Percentiles rank a stretch among this genome's conserved stretches.
phyloP scores from a whole-genome alignment of 2,797 vertebrate species.

The Helostoma temminkii region DNA sequence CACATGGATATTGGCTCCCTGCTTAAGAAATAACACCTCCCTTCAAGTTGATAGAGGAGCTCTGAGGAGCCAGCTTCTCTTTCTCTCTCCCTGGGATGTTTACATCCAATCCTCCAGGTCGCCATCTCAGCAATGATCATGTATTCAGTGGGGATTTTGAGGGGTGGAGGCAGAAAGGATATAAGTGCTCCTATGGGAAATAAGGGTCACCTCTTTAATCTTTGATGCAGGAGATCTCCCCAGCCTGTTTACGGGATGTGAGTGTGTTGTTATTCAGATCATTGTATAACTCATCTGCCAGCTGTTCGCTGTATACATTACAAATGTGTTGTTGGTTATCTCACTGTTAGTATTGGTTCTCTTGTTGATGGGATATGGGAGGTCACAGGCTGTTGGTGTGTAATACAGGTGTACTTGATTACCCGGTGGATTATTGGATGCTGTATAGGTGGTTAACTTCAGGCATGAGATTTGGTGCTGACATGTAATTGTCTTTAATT shows the following conservation, averaged over 20 bases:
- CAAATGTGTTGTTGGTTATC: conserved; percentile 43
- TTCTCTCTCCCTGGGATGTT: conserved; percentile 65
- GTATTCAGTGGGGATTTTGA: conserved; percentile 76
- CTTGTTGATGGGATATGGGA: conserved; percentile 50
- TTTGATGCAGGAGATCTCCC: conserved; percentile 53
- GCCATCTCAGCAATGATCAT: conserved; percentile 67
- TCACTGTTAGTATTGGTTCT: conserved; percentile 34
- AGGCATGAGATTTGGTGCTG: not conserved
- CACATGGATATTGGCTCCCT: conserved; percentile 72
- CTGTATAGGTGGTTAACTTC: conserved; percentile 8
- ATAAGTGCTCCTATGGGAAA: conserved; percentile 76
- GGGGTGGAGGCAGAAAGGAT: conserved; percentile 37
- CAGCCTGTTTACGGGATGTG: conserved; percentile 35
- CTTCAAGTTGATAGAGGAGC: conserved; percentile 77
- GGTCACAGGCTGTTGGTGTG: conserved; percentile 26
- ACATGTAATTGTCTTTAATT: conserved; percentile 29
- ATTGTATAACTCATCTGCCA: conserved; percentile 14
- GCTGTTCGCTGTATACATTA: conserved; percentile 48
- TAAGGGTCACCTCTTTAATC: conserved; percentile 82
- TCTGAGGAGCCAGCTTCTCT: conserved; percentile 43
- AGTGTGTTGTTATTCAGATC: conserved; percentile 46
- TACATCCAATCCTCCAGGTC: conserved; percentile 71
- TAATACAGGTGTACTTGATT: conserved; percentile 23
- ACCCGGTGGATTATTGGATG: conserved; percentile 31
- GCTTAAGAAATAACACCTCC: conserved; percentile 79